Conservation (phyloP, 2,797 vertebrate genomes). For the Ctenopoma kingsleyae region DNA sequence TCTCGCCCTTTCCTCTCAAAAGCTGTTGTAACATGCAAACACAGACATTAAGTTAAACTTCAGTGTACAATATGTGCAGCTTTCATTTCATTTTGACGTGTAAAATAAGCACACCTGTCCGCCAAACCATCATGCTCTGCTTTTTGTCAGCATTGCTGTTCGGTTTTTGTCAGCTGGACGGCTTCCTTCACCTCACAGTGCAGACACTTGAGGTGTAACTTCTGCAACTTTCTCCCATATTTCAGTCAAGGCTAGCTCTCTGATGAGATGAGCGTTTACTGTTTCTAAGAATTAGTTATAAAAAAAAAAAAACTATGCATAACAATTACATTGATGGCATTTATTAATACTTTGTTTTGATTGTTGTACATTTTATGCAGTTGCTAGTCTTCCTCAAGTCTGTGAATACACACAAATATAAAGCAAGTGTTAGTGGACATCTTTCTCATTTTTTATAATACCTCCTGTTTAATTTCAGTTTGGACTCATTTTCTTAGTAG, state of each 20-base stretch:
- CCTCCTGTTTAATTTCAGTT: too few relatives aligned
- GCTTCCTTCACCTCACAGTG: constrained; percentile 1
- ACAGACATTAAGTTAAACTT: not conserved
- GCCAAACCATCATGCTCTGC: not conserved
- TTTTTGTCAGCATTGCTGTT: not conserved
- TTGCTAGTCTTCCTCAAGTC: not conserved
- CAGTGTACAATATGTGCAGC: not conserved
- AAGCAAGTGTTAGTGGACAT: too few relatives aligned
- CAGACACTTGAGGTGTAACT: not conserved
- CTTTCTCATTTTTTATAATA: too few relatives aligned
- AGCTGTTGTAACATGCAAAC: too few relatives aligned
- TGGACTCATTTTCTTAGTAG: too few relatives aligned
- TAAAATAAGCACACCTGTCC: not conserved
- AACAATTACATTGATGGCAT: not conserved
- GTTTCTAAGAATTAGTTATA: too few relatives aligned
- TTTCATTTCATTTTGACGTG: constrained; percentile 11
- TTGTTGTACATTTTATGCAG: not conserved
- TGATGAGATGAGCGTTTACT: not conserved
- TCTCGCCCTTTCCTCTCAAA: too few relatives aligned
- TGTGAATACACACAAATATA: not conserved
- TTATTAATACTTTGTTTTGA: not conserved
- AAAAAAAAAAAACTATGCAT: not conserved
- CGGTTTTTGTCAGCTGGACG: not conserved
- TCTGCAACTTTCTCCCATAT: not conserved
- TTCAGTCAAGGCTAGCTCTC: not conserved